Evolutionary conservation across 2,888 invertebrate species (phyloP), one percentile per base, ranked within the genome.

Genomic region (Prostheceraeus crozeri): DNA sequence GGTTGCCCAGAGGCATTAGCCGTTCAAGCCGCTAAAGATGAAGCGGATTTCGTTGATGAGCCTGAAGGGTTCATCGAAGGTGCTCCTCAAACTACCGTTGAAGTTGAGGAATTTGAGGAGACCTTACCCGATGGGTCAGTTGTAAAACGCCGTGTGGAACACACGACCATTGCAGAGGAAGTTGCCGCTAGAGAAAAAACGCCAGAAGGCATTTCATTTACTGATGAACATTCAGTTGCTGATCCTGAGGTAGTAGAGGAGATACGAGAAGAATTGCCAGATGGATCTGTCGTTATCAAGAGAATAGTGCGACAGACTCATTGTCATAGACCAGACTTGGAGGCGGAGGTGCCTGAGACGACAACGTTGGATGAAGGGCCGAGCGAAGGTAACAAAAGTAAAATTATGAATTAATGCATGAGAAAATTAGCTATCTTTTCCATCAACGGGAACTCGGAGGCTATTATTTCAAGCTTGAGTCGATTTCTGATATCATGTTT

Each of bases 91-190:
- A 35, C 16, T 19, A 23, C 19, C 6, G 19, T 40, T 4, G 40
- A 56, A 4, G 56, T 56, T 16, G 11, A 8, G n/a, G 56, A 56
- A 35, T 23, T 35, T 54, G 52, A 56, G 23, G 56, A 56, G 21
- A 40, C 8, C 16, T 27, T 56, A 4, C 56, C 56, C 40, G 56
- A 56, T 14, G 56, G 56, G 3, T 23, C 56, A 16, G 23, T 56
- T 35, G 33, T 56, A 31, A 56, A 53, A 51, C 33, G 56, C 4
- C 23, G n/a, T 11, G 45, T 36, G 16, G 19, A 35, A 4, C 36
- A 35, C 3, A 35, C 31, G 23, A 4, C 14, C n/a, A 19, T 35
- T 19, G 45, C 56, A 8, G 23, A 31, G 16, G 14, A 23, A 3
- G 35, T 35, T n/a, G 45, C 56, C 8, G n/a, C n/a, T n/a, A n/a